Evolutionary conservation across 2,888 invertebrate genomes (phyloP), one percentile per base, ranked within the genome.

Genomic region (Schizotus pectinicornis): DNA sequence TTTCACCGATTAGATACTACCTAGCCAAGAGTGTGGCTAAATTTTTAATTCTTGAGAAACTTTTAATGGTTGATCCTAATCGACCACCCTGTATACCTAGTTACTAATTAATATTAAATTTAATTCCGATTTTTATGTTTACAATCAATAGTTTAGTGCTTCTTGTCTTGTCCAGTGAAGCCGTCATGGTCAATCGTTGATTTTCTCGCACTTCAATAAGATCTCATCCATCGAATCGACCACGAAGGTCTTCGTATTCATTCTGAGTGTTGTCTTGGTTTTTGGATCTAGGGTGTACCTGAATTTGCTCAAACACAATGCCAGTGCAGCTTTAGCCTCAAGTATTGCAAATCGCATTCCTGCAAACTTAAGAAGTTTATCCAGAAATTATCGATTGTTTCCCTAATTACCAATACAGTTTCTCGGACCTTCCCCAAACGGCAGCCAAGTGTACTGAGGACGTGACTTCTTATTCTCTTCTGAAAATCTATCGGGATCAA

Each of bases 401-500:
- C 5, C 5, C 22, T n/a, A 22, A 22, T 67, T 22, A 22, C 22
- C 22, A 3, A 22, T 22, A 22, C 22, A 22, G 5, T 22, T 22
- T 5, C 22, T 22, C 2, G 22, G 22, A 22, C 22, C 22, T 46
- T 61, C 71, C 34, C 72, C 71, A 46, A 73, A 74, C 6, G 74
- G 74, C 32, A 73, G 42, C 34, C 68, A 74, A 7, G 66, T 61
- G 46, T 62, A 72, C 0, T 67, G 66, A 5, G 45, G 59, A 7
- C 69, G 36, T 11, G 77, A 78, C 0, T 80, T 77, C 57, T 83
- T 83, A 9, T 81, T 80, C 38, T 82, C 81, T 3, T 79, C 75
- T 0, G 80, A 70, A 72, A 86, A 87, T 55, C 86, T 79, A 11
- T 85, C 84, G 0, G 86, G 86, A 38, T 82, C 81, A 57, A 86